Conservation (phyloP, 30 jellyfish, hydroid and myxozoan species). For the Chrysaora quinquecirrha region DNA sequence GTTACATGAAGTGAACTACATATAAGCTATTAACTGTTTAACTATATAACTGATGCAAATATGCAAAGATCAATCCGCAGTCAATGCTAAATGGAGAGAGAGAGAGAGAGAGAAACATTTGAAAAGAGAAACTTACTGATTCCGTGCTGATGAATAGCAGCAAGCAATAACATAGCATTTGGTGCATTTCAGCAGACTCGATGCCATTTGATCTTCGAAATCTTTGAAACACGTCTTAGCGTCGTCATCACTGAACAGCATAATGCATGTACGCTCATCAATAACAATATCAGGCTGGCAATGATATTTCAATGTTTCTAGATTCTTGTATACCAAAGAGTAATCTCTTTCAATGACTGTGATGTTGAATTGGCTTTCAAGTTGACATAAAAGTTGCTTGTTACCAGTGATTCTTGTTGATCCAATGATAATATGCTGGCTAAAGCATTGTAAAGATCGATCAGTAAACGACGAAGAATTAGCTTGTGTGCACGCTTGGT, state of each 20-base stretch:
- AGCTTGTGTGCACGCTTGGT: no score
- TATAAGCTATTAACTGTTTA: no score
- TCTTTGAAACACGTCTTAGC: neutral
- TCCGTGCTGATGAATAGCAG: neutral
- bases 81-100: no score
- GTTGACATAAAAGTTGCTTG: slow-evolving; percentile 61
- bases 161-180: slow-evolving; percentile 14
- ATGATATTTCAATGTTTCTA: slow-evolving; percentile 3
- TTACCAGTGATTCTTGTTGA: slow-evolving; percentile 45
- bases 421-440: slow-evolving; percentile 73
- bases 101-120: no score
- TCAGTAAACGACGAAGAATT: no score
- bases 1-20: no score
- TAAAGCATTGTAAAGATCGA: slow-evolving; percentile 49
- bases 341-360: slow-evolving; percentile 59
- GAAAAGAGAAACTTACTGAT: neutral
- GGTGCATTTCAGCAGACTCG: neutral
- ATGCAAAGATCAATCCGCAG: no score
- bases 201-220: neutral
- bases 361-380: slow-evolving; percentile 64
- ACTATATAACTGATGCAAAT: no score
- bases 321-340: slow-evolving; percentile 1
- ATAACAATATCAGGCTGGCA: slow-evolving; percentile 79
- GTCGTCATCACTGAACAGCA: slow-evolving; percentile 12
- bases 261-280: slow-evolving; percentile 71